Evolutionary conservation across 1,140 invertebrate genomes (phyloP).

Genomic region (Condylostylus longicornis): DNA sequence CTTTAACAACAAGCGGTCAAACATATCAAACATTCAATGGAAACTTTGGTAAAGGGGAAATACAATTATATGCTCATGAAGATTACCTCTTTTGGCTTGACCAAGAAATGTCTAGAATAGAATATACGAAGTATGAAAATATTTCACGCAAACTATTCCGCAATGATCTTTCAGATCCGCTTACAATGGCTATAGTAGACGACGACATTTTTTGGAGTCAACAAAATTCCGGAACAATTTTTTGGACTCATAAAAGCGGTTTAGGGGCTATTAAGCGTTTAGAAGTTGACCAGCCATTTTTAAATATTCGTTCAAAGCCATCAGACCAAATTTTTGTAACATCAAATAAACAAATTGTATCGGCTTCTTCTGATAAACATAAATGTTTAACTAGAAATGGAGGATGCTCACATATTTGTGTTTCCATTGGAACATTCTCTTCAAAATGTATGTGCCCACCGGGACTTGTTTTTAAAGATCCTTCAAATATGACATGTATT

Average conservation of each 20-base stretch:
- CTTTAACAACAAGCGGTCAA: conserved; percentile 40
- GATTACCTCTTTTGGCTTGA: conserved; percentile 22
- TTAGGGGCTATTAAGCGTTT: conserved; percentile 20
- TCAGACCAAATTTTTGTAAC: conserved; percentile 4
- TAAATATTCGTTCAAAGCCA: too few relatives aligned
- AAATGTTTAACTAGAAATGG: conserved; percentile 47
- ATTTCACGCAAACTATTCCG: conserved; percentile 20
- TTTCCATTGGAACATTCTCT: conserved; percentile 20
- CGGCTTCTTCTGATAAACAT: too few relatives aligned
- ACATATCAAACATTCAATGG: conserved; percentile 33
- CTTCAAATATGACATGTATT: conserved; percentile 37
- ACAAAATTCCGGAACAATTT: conserved; percentile 34
- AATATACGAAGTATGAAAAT: conserved; percentile 24
- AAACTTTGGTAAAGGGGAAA: conserved; percentile 27
- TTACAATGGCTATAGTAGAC: conserved; percentile 38
- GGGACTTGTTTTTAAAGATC: conserved; percentile 33
- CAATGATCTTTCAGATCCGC: conserved; percentile 28
- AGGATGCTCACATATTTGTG: conserved; percentile 58
- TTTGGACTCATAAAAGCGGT: conserved; percentile 42
- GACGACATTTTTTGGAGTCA: conserved; percentile 47
- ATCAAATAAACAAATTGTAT: conserved; percentile 6
- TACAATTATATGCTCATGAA: conserved; percentile 15
- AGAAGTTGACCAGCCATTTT: conserved; percentile 11
- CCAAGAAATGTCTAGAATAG: conserved; percentile 20
- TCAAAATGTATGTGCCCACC: conserved; percentile 45